Evolutionary conservation across 1,140 invertebrate species (phyloP), one percentile per base, ranked within the genome.

Genomic region (Acarapis woodi): DNA sequence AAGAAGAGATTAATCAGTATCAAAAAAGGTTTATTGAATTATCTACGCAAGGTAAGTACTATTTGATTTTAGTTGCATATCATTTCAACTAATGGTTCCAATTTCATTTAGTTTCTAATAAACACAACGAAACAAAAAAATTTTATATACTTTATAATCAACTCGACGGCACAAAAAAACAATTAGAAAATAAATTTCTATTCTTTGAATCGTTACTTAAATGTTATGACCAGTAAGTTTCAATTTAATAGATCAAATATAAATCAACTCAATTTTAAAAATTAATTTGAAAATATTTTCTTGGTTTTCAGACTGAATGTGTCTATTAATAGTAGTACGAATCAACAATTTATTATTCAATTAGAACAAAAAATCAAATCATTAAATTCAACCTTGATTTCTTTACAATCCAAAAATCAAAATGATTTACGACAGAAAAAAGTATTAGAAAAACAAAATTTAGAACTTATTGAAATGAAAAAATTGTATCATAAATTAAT

Each of bases 121-220:
- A 82, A 49, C 82, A 94, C 49, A 73, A 75, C 51, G 83, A 94
- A 63, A 93, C 83, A 0, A 93, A 93, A 54, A 80, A 93, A 59
- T 88, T 83, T 61, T 94, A 83, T 51, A 87, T 78, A 21, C 61
- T 93, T 36, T 87, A 88, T 53, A 96, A 96, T 57, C 83, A 77
- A 4, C 58, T 94, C n/a, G 73, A 83, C 53, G 85, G 93, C 58
- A 78, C 76, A 3, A 76, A 79, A 53, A 58, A 73, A 20, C 93
- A 90, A 56, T 64, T 90, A 42, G 70, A 70, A 32, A 90, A 85
- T 53, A 85, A 94, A 59, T 61, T 90, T 5, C 53, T 71, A 16
- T 57, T 96, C 28, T 56, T 94, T 4, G 88, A 93, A 60, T 93
- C 83, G 1, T 83, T 94, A 43, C 66, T 80, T 45, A 80, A 93